Base-by-base conservation (phyloP, 2,113 vertebrate species). In the Hippocampus abdominalis region DNA sequence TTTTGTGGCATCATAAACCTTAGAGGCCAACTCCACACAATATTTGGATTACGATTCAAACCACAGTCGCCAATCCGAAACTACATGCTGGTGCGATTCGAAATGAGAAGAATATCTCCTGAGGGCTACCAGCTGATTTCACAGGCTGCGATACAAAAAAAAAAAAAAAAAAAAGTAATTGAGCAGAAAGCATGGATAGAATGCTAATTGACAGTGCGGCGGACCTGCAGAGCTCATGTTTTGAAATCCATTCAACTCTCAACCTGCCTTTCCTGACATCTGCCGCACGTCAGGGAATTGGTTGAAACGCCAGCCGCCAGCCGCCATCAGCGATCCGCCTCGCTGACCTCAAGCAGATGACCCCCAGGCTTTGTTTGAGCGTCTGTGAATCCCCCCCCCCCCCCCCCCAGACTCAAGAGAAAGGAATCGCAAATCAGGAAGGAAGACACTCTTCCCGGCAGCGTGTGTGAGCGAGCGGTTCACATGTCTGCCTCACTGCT, bases 271-370 rank as follows among this genome's bases (percentile, higher is more conserved):
- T 21, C 20, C 1, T 27, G 15, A 64, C 62, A 64, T 64, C 16
- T 27, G 44, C 44, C 36, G 62, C 57, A 6, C 32, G 6, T 36
- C 21, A 25, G 66, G 54, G 27, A 62, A 42, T 48, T 57, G 46
- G 29, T 29, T 69, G 63, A 57, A 71, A 74, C 69, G 51, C 46
- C 2, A 49, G 16, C 10, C 69, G 51, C 46, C 2, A 49, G 16
- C 10, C 12, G 48, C 23, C 39, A 18, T 46, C 25, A 73, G 46
- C 53, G 51, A 16, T 66, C 60, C 36, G 53, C 27, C 18, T 69
- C 29, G 12, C 54, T 64, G 59, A 63, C 74, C 72, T 62, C 42
- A 57, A 54, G 16, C 64, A n/a, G 23, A 74, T 72, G 70, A 56
- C 69, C 48, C 16, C 59, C 18, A 8, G 48, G 32, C 40, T 66